Percentiles rank a stretch among this genome's conserved stretches.
Evolutionary conservation across 2,797 vertebrate genomes (phyloP).

Genomic region (Paguma larvata): DNA sequence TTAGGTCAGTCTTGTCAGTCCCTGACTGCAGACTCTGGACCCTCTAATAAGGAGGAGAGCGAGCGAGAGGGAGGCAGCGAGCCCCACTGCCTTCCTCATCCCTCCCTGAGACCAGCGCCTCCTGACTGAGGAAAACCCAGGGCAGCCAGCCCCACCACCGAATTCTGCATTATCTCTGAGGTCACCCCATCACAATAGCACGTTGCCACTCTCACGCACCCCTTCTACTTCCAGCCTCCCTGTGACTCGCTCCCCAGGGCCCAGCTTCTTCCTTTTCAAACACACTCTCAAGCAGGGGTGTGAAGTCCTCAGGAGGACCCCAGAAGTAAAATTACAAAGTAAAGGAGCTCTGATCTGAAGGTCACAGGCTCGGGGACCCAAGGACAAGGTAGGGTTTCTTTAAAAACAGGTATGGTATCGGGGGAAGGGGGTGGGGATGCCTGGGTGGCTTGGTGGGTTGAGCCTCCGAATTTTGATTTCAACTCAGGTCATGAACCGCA

Average conservation of each 20-base stretch:
- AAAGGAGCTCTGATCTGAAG: neutral
- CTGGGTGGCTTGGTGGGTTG: too few relatives aligned
- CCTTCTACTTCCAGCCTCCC: neutral
- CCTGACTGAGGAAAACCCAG: neutral
- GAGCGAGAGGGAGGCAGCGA: neutral
- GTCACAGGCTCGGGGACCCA: neutral
- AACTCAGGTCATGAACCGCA: too few relatives aligned
- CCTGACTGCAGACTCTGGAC: neutral
- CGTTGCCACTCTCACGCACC: neutral
- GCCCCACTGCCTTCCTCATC: neutral
- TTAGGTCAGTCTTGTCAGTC: neutral
- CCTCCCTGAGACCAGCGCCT: neutral
- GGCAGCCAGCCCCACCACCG: neutral
- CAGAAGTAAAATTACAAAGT: neutral
- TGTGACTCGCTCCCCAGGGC: neutral
- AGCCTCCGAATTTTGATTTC: too few relatives aligned
- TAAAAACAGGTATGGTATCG: neutral
- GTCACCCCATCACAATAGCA: neutral
- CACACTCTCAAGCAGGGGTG: neutral
- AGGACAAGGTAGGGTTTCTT: neutral
- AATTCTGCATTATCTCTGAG: neutral
- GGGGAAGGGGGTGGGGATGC: too few relatives aligned
- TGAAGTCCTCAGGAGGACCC: neutral
- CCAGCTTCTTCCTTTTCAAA: constrained; percentile 13
- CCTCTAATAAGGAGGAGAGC: neutral